A percentile compares a stretch with the other conserved stretches of the same genome.
These are phyloP conservation scores for Orchesella flavescens DNA, from an alignment of 2,888 invertebrate genomes.

Conservation along the genomic window DNA sequence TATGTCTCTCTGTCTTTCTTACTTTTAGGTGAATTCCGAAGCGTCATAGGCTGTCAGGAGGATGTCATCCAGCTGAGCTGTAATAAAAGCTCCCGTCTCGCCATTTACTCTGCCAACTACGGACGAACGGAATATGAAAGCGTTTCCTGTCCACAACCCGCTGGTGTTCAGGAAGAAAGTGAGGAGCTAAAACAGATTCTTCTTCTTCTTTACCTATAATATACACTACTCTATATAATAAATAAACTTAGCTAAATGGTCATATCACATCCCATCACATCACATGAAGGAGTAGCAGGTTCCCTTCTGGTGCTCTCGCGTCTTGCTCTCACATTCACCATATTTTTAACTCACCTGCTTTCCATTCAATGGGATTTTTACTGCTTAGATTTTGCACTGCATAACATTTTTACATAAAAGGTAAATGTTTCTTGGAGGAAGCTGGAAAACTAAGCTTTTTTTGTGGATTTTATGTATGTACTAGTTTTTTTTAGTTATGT, in stretches of 20 bases:
- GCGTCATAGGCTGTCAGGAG: slow-evolving; percentile 94
- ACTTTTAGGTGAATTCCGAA: slow-evolving; percentile 91
- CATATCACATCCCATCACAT: neutral
- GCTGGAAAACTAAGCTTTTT: too few species aligned
- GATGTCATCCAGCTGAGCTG: slow-evolving; percentile 90
- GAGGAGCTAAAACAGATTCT: slow-evolving; percentile 68
- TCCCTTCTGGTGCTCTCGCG: neutral
- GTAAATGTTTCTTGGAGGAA: too few species aligned
- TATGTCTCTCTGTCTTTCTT: neutral
- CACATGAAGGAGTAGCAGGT: neutral
- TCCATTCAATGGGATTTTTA: too few species aligned
- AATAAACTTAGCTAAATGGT: too few species aligned
- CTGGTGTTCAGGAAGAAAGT: slow-evolving; percentile 90
- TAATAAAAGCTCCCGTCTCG: slow-evolving; percentile 89
- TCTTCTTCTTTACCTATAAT: neutral
- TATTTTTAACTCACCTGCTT: neutral
- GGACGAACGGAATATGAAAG: slow-evolving; percentile 92
- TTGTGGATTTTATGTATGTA: too few species aligned
- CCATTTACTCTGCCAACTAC: slow-evolving; percentile 93
- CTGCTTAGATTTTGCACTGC: too few species aligned
- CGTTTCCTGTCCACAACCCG: slow-evolving; percentile 88
- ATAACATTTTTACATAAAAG: too few species aligned
- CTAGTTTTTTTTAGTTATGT: too few species aligned
- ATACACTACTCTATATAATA: neutral
- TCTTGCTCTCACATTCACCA: neutral